phyloP scores from a whole-genome alignment of 2,113 vertebrate species.

The Isichthys henryi region DNA sequence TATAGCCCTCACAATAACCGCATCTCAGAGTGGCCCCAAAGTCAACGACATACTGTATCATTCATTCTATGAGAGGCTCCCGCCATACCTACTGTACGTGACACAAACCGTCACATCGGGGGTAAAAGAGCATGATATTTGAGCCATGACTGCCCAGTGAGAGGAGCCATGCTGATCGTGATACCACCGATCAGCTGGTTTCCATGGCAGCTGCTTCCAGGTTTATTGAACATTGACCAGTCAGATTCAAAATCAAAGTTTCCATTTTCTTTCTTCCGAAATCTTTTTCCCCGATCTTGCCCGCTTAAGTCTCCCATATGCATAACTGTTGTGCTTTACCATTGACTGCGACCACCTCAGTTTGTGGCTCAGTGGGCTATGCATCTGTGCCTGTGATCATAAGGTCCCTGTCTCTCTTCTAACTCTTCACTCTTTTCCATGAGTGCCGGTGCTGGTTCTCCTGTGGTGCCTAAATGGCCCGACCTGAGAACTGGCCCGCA shows the following conservation, averaged over 20 bases:
- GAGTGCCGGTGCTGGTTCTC: too few relatives aligned
- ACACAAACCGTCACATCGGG: not conserved
- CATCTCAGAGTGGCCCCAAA: not conserved
- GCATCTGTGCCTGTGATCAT: too few relatives aligned
- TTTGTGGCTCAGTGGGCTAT: too few relatives aligned
- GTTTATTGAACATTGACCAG: not conserved
- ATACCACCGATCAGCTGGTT: not conserved
- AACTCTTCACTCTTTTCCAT: too few relatives aligned
- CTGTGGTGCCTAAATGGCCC: too few relatives aligned
- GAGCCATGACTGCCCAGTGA: not conserved
- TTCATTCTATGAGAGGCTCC: too few relatives aligned
- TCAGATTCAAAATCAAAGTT: not conserved
- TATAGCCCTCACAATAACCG: not conserved
- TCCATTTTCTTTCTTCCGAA: not conserved
- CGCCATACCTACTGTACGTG: not conserved
- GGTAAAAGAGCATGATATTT: not conserved
- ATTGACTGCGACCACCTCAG: not conserved
- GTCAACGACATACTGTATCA: not conserved
- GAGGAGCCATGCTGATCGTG: not conserved
- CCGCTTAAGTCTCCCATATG: not conserved
- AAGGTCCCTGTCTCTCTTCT: too few relatives aligned
- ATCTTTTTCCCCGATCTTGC: not conserved
- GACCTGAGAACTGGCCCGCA: too few relatives aligned
- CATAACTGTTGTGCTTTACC: not conserved
- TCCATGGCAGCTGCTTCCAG: not conserved